Evolutionary conservation across 2,113 vertebrate species (phyloP).

Genomic region (Arenaria interpres): DNA sequence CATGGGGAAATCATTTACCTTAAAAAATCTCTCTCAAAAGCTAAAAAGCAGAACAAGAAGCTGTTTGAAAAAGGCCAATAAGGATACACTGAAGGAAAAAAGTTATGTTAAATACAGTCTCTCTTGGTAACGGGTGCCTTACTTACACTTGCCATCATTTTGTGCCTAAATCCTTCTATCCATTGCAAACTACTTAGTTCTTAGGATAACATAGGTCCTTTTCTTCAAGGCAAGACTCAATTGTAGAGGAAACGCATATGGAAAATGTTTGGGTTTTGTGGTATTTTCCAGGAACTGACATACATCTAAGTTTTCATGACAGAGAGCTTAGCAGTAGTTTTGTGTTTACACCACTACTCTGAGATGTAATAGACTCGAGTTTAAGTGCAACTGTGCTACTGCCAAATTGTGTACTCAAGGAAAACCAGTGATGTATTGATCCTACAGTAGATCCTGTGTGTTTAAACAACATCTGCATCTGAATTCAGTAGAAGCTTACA

Average conservation of each 20-base stretch:
- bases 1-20: background rate
- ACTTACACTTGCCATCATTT: accelerated
- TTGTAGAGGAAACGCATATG: background rate
- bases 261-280: background rate
- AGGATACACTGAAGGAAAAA: background rate
- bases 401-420: background rate
- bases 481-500: background rate
- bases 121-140: background rate
- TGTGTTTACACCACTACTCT: background rate
- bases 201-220: background rate
- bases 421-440: background rate
- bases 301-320: background rate
- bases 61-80: background rate
- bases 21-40: background rate
- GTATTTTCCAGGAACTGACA: background rate
- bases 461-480: background rate
- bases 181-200: background rate
- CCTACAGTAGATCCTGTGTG: background rate
- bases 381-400: background rate
- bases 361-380: background rate
- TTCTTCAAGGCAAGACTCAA: background rate
- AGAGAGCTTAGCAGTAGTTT: background rate
- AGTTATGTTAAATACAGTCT: background rate
- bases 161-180: background rate
- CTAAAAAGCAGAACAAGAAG: background rate